Percentiles rank a stretch among this genome's conserved stretches.
phyloP scores from a whole-genome alignment of 2,797 vertebrate species.

The Zalophus californianus region DNA sequence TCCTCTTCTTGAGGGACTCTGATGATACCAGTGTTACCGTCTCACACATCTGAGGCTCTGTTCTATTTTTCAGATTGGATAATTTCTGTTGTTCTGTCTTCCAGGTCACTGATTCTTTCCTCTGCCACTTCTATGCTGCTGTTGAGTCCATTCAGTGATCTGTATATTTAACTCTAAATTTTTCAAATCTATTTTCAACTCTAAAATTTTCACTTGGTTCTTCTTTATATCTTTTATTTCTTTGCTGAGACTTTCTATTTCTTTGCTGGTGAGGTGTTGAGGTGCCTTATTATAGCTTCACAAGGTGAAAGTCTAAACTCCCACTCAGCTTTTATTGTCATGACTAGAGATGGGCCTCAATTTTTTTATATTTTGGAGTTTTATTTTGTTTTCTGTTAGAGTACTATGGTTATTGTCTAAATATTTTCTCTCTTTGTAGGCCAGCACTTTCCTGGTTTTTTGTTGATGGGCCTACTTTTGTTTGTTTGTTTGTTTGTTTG shows the following conservation, averaged over 20 bases:
- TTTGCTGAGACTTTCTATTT: neutral
- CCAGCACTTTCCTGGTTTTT: neutral
- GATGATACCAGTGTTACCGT: neutral
- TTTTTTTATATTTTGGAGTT: neutral
- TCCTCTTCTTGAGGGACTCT: neutral
- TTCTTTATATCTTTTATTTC: neutral
- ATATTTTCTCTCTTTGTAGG: neutral
- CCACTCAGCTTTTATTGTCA: neutral
- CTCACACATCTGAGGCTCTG: neutral
- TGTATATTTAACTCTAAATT: conserved; percentile 11
- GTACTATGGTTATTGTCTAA: neutral
- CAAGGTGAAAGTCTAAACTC: neutral
- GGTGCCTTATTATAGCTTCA: neutral
- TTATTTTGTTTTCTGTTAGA: neutral
- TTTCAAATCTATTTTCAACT: neutral
- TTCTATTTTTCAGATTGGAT: neutral
- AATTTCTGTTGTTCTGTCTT: neutral
- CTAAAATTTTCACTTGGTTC: neutral
- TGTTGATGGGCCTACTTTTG: neutral
- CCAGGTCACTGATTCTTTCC: neutral
- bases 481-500: neutral
- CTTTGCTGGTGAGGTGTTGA: neutral
- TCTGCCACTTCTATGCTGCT: neutral
- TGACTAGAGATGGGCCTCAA: neutral
- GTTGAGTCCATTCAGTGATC: neutral